These are phyloP conservation scores for Eupithecia pulchellata DNA, from an alignment of 2,888 invertebrate species.

Conservation along the genomic window DNA sequence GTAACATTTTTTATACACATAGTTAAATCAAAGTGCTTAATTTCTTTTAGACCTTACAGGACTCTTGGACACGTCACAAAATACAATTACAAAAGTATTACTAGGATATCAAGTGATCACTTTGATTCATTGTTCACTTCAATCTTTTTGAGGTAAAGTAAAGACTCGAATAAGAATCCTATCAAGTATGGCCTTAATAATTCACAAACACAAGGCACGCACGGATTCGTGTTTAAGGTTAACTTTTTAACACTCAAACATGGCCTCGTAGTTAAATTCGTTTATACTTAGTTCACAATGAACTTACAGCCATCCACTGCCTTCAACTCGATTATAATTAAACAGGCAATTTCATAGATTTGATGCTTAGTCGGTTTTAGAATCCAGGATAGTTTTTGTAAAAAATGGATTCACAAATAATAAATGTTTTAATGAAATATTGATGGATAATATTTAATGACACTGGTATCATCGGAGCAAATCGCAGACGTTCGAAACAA, in stretches of 20 bases:
- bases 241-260: conserved; percentile 29
- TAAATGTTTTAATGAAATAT: not conserved
- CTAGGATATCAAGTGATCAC: no score
- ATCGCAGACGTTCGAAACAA: not conserved
- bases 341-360: conserved; percentile 9
- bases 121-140: no score
- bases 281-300: not conserved
- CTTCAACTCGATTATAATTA: not conserved
- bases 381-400: not conserved
- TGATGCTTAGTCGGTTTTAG: not conserved
- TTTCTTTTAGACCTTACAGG: no score
- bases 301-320: not conserved
- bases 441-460: not conserved
- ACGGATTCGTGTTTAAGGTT: conserved; percentile 28
- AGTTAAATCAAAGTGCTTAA: no score
- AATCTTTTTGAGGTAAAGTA: no score
- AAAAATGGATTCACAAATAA: not conserved
- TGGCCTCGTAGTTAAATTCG: conserved; percentile 38
- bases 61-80: no score
- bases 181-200: conserved; percentile 11
- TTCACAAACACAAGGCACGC: conserved; percentile 25
- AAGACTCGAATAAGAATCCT: no score
- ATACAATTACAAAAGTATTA: no score
- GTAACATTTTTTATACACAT: no score
- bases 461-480: not conserved